Evolutionary conservation across 2,888 invertebrate species (phyloP), one percentile per base, ranked within the genome.

Genomic region (Hesperia comma): DNA sequence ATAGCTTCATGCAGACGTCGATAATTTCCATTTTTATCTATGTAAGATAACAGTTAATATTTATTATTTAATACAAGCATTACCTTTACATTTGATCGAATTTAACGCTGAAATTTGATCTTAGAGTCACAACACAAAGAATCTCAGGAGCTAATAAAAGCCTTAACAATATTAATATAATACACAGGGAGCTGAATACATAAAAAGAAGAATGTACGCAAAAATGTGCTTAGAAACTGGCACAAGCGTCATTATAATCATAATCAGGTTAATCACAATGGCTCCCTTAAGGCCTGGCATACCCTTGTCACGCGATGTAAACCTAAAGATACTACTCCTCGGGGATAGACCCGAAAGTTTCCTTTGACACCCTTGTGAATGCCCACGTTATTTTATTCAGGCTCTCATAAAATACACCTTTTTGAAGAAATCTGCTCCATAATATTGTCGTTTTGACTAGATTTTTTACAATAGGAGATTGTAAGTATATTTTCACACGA

Each of bases 281-380:
- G 60, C n/a, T 54, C 69, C 71, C 71, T 63, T 63, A 62, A 55
- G 70, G 70, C 66, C 14, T 19, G 41, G 67, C 57, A 55, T 56
- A 72, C 72, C 72, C 72, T 68, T 72, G 72, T 72, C 71, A 72
- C 41, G 66, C 66, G 43, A 58, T 71, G 71, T 71, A 70, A 71
- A 69, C 72, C 66, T 68, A 70, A 70, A 71, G 68, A 71, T 72
- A 72, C 69, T 68, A 71, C 63, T 69, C 72, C 72, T 61, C 60
- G 61, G 70, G 72, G 63, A 70, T 67, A 60, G 63, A 66, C 71
- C 71, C 68, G 69, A 66, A 69, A 68, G 64, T 72, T 69, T 71
- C 43, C 66, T 60, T 66, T 66, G 60, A 66, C 66, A 60, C 60
- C 60, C 66, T 53, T 43, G 64, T 32, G 64, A 64, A 58, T 64